Percentiles rank a stretch among this genome's conserved stretches.
These are phyloP conservation scores for Hippocampus comes DNA, from an alignment of 2,113 vertebrate species.

Conservation along the genomic window DNA sequence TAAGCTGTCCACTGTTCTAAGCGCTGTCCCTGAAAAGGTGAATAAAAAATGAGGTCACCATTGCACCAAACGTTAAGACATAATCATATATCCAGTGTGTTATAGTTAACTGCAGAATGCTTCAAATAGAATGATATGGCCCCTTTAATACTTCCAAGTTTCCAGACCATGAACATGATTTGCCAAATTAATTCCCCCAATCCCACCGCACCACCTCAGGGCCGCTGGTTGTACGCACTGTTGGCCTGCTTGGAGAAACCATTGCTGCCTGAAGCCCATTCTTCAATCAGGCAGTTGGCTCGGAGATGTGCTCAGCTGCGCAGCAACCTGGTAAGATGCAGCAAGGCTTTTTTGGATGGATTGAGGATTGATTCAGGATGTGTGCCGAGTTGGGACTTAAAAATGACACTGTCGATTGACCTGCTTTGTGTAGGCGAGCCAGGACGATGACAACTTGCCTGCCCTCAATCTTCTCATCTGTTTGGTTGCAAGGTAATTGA, in stretches of 20 bases:
- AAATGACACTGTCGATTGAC: background rate
- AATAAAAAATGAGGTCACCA: too few species aligned
- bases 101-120: too few species aligned
- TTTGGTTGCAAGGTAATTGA: conserved; percentile 90
- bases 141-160: too few species aligned
- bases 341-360: background rate
- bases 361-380: background rate
- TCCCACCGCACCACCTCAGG: conserved; percentile 62
- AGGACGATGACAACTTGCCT: conserved; percentile 84
- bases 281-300: conserved; percentile 91
- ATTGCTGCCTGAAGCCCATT: conserved; percentile 92
- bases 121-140: too few species aligned
- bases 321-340: conserved; percentile 75
- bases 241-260: conserved; percentile 95
- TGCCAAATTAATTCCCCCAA: too few species aligned
- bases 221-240: conserved; percentile 89
- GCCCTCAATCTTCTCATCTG: conserved; percentile 94
- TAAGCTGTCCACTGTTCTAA: too few species aligned
- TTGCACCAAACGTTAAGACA: too few species aligned
- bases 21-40: too few species aligned
- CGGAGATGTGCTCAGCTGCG: conserved; percentile 88
- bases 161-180: too few species aligned
- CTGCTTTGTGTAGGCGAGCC: conserved; percentile 73
- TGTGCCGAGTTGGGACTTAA: too few species aligned
- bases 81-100: too few species aligned